Evolutionary conservation across 2,888 invertebrate species (phyloP).

Genomic region (Podotricha telesiphe): DNA sequence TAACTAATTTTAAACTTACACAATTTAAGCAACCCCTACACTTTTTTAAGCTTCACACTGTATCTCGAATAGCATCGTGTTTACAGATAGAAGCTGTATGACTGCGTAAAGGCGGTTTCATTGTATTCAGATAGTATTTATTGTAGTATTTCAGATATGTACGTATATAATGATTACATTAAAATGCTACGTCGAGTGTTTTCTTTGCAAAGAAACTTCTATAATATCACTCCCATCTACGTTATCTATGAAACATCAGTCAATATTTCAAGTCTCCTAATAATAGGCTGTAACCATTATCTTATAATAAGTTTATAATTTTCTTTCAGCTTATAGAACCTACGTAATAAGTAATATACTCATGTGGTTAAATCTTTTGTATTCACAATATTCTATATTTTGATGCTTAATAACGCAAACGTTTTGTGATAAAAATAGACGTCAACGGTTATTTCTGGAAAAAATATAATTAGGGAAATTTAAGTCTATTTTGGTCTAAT

Average conservation of each 20-base stretch:
- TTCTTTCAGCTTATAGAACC: background rate
- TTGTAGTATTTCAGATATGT: too few relatives aligned
- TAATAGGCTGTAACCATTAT: background rate
- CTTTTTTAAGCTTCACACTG: too few relatives aligned
- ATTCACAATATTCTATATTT: background rate
- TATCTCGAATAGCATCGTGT: too few relatives aligned
- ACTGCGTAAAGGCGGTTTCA: too few relatives aligned
- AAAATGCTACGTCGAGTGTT: background rate
- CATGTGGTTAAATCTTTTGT: background rate
- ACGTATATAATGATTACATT: too few relatives aligned
- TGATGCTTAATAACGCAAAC: background rate
- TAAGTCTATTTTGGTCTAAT: background rate
- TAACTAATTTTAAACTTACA: too few relatives aligned
- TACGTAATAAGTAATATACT: background rate
- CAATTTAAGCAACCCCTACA: too few relatives aligned
- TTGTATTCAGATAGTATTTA: too few relatives aligned
- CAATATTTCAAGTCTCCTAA: background rate
- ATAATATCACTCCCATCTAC: constrained; percentile 4
- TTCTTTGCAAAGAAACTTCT: background rate
- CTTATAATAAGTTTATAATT: background rate
- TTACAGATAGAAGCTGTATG: too few relatives aligned
- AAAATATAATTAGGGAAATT: background rate
- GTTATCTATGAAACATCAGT: constrained; percentile 1
- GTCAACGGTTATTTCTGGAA: background rate
- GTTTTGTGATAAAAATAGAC: constrained; percentile 3